phyloP scores from a whole-genome alignment of 2,888 invertebrate genomes.

The Dolichomitus sp. region DNA sequence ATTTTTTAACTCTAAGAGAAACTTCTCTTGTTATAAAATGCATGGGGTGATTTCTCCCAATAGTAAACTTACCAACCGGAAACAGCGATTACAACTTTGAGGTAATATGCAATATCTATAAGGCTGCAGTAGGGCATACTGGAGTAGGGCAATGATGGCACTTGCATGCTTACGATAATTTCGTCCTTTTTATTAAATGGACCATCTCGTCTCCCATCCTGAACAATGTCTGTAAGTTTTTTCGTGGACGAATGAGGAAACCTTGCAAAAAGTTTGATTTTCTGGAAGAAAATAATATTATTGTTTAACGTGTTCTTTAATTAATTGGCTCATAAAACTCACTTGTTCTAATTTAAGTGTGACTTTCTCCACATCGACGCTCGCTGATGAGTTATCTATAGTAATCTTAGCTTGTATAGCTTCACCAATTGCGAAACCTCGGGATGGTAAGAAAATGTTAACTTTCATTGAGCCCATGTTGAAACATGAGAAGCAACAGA shows the following conservation, averaged over 20 bases:
- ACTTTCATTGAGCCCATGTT: slow-evolving; percentile 90
- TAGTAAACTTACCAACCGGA: slow-evolving; percentile 57
- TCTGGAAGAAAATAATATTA: not conserved
- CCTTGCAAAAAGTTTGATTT: not conserved
- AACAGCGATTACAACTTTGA: slow-evolving; percentile 66
- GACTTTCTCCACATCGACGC: slow-evolving; percentile 63
- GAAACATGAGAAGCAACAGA: slow-evolving; percentile 87
- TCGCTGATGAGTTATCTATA: slow-evolving; percentile 70
- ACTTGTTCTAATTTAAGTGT: slow-evolving; percentile 62
- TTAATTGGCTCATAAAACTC: not conserved
- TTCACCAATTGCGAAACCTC: slow-evolving; percentile 92
- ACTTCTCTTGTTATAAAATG: too few species aligned
- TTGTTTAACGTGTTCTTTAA: not conserved
- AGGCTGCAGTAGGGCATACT: slow-evolving; percentile 73
- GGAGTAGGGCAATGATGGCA: slow-evolving; percentile 76
- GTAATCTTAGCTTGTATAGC: slow-evolving; percentile 84
- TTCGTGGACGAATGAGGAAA: slow-evolving; percentile 36
- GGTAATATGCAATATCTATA: slow-evolving; percentile 77
- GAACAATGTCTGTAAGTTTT: not conserved
- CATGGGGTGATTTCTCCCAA: too few species aligned
- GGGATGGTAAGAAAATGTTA: slow-evolving; percentile 89
- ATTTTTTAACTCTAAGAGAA: too few species aligned
- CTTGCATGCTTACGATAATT: slow-evolving; percentile 62
- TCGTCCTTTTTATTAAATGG: slow-evolving; percentile 53
- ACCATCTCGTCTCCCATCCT: not conserved